Base-by-base conservation (phyloP, 1,140 invertebrate genomes). In the Archivesica marissinica region DNA sequence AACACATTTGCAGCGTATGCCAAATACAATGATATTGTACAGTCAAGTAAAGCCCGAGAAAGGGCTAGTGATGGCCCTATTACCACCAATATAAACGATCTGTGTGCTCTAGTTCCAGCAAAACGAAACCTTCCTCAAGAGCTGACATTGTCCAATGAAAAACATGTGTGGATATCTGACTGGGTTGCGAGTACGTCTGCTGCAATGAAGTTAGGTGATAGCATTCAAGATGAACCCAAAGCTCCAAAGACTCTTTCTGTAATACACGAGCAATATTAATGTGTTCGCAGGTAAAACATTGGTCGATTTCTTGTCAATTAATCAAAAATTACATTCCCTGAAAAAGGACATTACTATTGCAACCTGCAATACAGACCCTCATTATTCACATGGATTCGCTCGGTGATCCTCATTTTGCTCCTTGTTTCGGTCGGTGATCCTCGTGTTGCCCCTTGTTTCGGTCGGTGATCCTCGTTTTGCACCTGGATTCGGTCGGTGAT, bases 11-110 rank as follows among this genome's bases (percentile, higher is more conserved):
- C 80, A 25, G 80, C 80, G 38, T 83, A 72, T 39, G 80, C 80
- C 23, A 83, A 83, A 83, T 83, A 83, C 35, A 83, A 83, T 23
- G 80, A 83, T 23, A 83, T 83, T 30, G 80, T 72, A 30, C 68
- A 83, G n/a, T 83, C 80, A 56, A 83, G 68, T 35, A 74, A 64
- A 64, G 68, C 54, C 17, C 33, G 41, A 41, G 80, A 83, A 72
- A 56, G 52, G 50, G 70, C 80, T 9, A 83, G 50, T 44, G 80
- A 83, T 50, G 75, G 80, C 56, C 68, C 52, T 3, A 83, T 83
- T 20, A 83, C 80, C n/a, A 56, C 80, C 28, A 74, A 83, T 39
- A 83, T 56, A 15, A 83, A 83, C 39, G 80, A 83, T 59, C 50
- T 83, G 0, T 75, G 80, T 75, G 80, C 80, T 23, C 33, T 83